Evolutionary conservation across 2,797 vertebrate genomes (phyloP).

Genomic region (Falco peregrinus): DNA sequence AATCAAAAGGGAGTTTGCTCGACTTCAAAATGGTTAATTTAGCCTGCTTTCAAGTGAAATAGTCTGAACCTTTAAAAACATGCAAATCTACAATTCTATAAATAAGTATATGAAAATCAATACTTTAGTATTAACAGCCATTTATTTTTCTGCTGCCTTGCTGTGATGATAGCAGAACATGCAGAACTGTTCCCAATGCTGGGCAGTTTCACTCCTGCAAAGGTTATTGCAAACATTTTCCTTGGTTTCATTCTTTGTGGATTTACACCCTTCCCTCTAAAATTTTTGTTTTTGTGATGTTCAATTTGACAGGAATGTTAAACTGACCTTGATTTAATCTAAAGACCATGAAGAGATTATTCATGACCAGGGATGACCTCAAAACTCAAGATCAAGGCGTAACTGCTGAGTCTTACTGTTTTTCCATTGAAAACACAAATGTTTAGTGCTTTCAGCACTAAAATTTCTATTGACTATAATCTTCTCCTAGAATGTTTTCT

Average conservation of each 20-base stretch:
- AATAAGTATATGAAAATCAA: neutral
- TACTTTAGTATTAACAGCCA: neutral
- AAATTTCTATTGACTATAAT: neutral
- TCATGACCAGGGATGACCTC: neutral
- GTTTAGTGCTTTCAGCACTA: neutral
- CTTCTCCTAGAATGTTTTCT: neutral
- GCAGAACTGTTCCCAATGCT: neutral
- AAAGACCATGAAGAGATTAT: slow-evolving; percentile 2
- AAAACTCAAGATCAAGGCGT: slow-evolving; percentile 18
- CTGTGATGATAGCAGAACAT: slow-evolving; percentile 6
- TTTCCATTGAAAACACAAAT: slow-evolving; percentile 21
- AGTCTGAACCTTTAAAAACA: neutral
- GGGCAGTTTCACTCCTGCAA: neutral
- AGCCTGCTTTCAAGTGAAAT: neutral
- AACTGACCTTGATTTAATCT: slow-evolving; percentile 49
- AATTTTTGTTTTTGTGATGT: slow-evolving; percentile 19
- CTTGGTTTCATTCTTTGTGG: slow-evolving; percentile 63
- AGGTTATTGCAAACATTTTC: slow-evolving; percentile 66
- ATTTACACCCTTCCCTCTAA: slow-evolving; percentile 41
- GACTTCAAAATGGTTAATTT: neutral
- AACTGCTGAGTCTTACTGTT: neutral
- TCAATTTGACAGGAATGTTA: slow-evolving; percentile 15
- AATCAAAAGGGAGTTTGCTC: neutral
- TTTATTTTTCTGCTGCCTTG: slow-evolving; percentile 34
- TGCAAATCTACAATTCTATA: neutral